Evolutionary conservation across 2,797 vertebrate genomes (phyloP), one percentile per base, ranked within the genome.

Genomic region (Moxostoma hubbsi): DNA sequence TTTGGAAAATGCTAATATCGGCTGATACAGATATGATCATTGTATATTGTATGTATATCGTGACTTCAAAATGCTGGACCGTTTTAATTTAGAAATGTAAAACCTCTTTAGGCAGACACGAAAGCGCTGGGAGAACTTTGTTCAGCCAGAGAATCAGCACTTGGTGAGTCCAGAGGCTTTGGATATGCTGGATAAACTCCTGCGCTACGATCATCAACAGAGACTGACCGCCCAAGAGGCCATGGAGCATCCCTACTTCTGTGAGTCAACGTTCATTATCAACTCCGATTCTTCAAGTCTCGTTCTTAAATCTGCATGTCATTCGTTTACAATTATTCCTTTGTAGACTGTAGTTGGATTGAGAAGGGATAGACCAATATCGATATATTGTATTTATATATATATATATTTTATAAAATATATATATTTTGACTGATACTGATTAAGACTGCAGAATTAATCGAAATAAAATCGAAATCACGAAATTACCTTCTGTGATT

Each of bases 121-220:
- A 86, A 98, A 98, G 87, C 96, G 96, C 69, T 99, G 97, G 97
- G 97, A 99, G 91, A 97, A 98, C 89, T 99, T 99, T 89, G 96
- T 99, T 89, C 97, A 98, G 90, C 96, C 96, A 0, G 97, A 99
- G 93, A 99, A 98, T 93, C 96, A 98, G 87, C 97, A 98, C 89
- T 92, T 98, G 87, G 96, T 99, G 88, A 98, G 96, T 75, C 93
- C 96, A 0, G 97, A 98, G 90, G 96, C 97, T 81, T 91, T 99
- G 86, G 97, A 98, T 86, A 94, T 99, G 86, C 93, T 99, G 92
- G 97, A 99, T 92, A 98, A 98, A 90, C 96, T 99, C 81, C 95
- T 99, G 94, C 95, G 97, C 85, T 99, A 99, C 0, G 97, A 98
- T 94, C 97, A 99, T 93, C 97, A 99, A 92, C 96, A 97, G 94